Evolutionary conservation across 2,888 invertebrate species (phyloP), one percentile per base, ranked within the genome.

Genomic region (Reticulitermes lucifugus): DNA sequence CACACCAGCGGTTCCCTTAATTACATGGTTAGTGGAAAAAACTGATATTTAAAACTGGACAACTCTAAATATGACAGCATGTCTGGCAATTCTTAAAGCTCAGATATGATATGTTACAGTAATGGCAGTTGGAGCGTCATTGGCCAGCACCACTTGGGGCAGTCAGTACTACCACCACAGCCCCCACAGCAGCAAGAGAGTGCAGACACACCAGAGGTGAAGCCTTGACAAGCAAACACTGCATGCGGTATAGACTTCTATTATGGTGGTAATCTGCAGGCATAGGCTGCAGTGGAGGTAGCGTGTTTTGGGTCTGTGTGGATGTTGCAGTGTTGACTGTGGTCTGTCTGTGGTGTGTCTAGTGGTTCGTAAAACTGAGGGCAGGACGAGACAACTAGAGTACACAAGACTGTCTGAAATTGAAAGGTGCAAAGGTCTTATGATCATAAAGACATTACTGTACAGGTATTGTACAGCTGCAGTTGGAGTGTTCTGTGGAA

Each of bases 21-120:
- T 59, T 70, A 65, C 81, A 81, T 70, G 81, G 81, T 81, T 81
- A 81, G 81, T 81, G 81, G 70, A 65, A 81, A 81, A 81, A 81
- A 81, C 81, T 81, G 70, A 81, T 70, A 25, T 65, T 81, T 81
- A 65, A 81, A 81, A 81, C 81, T 81, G 81, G 43, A 60, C 80
- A 80, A n/a, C 29, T 79, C 35, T 46, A 29, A 55, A 25, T 29
- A 46, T 29, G 25, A 29, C 70, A 12, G 46, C 12, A 12, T 70
- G 70, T 5, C 14, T 73, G 80, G 46, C 46, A 60, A 21, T 79
- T 59, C 35, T 55, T 41, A 60, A 22, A 29, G 55, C 55, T 35
- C 35, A 35, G 55, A 29, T 59, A 14, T 41, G n/a, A 59, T 14
- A 18, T 81, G 81, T 81, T 81, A 43, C 81, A 81, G 81, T 41